These are phyloP conservation scores for Equus przewalskii DNA, from an alignment of 2,113 vertebrate species.

Conservation along the genomic window DNA sequence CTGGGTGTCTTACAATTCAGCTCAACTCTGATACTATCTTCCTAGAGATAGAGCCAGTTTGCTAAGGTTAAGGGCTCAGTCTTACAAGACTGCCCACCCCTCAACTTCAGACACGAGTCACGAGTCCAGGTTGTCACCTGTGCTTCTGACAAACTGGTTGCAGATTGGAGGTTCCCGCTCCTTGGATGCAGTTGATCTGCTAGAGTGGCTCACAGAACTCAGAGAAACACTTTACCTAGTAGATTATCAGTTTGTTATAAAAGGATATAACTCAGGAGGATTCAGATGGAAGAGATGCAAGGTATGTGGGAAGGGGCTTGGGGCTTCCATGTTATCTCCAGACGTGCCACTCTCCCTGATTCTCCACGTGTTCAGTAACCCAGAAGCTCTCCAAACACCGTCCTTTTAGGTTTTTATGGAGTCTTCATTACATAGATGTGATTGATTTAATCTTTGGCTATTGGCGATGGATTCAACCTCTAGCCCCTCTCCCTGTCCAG, in stretches of 20 bases:
- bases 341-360: not conserved
- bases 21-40: not conserved
- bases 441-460: not conserved
- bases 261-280: not conserved
- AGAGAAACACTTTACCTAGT: not conserved
- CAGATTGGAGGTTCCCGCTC: not conserved
- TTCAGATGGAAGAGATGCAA: not conserved
- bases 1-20: not conserved
- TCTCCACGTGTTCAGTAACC: accelerated
- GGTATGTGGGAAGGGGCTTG: not conserved
- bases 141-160: not conserved
- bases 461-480: not conserved
- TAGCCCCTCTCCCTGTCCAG: not conserved
- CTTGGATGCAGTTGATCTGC: not conserved
- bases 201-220: not conserved
- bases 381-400: not conserved
- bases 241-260: not conserved
- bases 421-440: not conserved
- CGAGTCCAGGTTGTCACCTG: not conserved
- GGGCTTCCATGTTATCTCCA: accelerated
- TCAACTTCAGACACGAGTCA: not conserved
- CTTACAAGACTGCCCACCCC: not conserved
- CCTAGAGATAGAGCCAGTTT: not conserved
- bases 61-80: not conserved
- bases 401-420: not conserved